A percentile compares a stretch with the other conserved stretches of the same genome.
Evolutionary conservation across 2,888 invertebrate species (phyloP).

Genomic region (Marasmarcha lunaedactyla): DNA sequence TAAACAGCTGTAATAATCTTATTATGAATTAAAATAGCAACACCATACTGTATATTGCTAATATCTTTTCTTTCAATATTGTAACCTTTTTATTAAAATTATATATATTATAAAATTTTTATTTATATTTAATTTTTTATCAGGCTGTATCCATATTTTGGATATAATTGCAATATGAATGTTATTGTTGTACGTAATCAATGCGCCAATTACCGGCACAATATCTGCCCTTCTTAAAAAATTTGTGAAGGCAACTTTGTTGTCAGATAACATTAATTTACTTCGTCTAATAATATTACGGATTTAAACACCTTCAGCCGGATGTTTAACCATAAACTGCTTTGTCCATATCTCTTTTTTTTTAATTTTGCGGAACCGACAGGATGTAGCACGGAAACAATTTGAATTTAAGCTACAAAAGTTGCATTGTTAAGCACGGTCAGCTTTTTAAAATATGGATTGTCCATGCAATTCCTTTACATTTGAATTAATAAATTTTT

Average conservation of each 20-base stretch:
- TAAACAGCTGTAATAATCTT: too few relatives aligned
- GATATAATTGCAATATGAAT: too few relatives aligned
- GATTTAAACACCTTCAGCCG: slow-evolving; percentile 41
- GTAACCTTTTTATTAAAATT: too few relatives aligned
- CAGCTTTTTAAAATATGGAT: slow-evolving; percentile 33
- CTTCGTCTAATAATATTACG: slow-evolving; percentile 19
- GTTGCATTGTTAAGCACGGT: slow-evolving; percentile 30
- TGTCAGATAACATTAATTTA: slow-evolving; percentile 5
- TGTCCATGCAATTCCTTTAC: slow-evolving; percentile 32
- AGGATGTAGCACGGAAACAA: slow-evolving; percentile 54
- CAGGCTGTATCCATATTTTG: too few relatives aligned
- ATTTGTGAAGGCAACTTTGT: slow-evolving; percentile 4
- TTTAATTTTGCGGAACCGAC: slow-evolving; percentile 34
- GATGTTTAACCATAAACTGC: slow-evolving; percentile 59
- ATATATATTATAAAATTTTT: too few relatives aligned
- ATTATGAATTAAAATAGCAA: too few relatives aligned
- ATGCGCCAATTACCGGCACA: not conserved
- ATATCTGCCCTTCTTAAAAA: slow-evolving; percentile 8
- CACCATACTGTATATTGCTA: too few relatives aligned
- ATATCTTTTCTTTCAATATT: too few relatives aligned
- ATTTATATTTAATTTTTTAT: too few relatives aligned
- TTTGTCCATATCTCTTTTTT: slow-evolving; percentile 41
- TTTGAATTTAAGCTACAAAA: slow-evolving; percentile 29
- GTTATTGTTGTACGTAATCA: too few relatives aligned
- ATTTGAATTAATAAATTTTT: slow-evolving; percentile 24